Conservation (phyloP, 2,113 vertebrate species). For the Aptenodytes patagonicus region DNA sequence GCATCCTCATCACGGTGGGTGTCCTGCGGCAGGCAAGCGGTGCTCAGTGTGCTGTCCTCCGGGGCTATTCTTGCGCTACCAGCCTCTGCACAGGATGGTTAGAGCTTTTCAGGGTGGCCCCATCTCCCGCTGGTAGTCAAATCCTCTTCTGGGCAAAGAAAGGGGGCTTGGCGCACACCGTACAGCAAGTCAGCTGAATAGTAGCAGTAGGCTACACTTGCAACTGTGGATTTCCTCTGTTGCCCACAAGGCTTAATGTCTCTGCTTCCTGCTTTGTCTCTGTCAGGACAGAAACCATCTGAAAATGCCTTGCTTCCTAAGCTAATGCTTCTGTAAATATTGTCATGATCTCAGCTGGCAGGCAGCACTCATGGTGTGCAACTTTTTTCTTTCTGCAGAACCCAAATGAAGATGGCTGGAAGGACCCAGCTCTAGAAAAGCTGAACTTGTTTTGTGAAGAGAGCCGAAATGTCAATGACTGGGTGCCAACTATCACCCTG, state of each 20-base stretch:
- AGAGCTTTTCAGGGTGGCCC: rapidly evolving
- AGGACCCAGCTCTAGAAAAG: slow-evolving; percentile 89
- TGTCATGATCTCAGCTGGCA: neutral
- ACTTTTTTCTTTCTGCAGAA: slow-evolving; percentile 75
- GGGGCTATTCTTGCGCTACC: rapidly evolving
- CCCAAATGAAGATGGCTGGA: slow-evolving; percentile 88
- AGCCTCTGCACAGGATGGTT: rapidly evolving
- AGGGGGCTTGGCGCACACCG: rapidly evolving
- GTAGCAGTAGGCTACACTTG: neutral
- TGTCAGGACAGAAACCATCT: neutral
- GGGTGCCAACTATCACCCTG: slow-evolving; percentile 91
- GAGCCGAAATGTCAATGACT: slow-evolving; percentile 89
- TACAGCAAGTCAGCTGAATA: neutral
- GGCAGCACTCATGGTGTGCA: neutral
- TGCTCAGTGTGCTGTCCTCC: rapidly evolving
- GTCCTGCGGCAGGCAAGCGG: neutral
- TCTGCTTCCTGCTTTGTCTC: neutral
- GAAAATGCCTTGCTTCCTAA: neutral
- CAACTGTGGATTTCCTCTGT: neutral
- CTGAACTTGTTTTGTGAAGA: slow-evolving; percentile 91
- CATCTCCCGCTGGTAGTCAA: rapidly evolving
- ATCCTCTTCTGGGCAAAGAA: neutral
- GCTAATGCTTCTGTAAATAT: neutral
- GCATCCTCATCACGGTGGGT: slow-evolving; percentile 95
- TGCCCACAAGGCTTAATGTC: neutral